Conservation (phyloP, 1,140 invertebrate species). For the Scaptomyza graminum region DNA sequence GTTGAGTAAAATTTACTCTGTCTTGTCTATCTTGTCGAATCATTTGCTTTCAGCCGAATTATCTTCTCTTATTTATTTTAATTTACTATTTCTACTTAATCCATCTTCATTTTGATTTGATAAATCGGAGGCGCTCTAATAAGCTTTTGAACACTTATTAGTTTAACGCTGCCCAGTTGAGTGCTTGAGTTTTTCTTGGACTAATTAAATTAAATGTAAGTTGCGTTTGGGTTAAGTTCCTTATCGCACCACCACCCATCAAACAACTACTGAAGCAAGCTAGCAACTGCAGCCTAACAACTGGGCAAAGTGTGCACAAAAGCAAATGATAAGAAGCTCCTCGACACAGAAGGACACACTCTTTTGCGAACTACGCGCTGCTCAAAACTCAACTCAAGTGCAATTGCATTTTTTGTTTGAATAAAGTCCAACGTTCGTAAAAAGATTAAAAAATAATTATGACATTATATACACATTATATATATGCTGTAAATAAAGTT, state of each 20-base stretch:
- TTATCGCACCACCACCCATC: constrained; percentile 46
- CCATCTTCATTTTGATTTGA: constrained; percentile 49
- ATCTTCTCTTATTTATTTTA: background rate
- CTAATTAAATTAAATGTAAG: constrained; percentile 73
- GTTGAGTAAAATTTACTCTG: too few species aligned
- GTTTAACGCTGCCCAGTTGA: constrained; percentile 19
- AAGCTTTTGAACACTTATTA: constrained; percentile 52
- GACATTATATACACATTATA: too few species aligned
- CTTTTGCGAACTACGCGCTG: background rate
- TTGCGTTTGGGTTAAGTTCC: constrained; percentile 52
- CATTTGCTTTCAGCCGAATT: too few species aligned
- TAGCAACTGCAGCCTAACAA: constrained; percentile 9
- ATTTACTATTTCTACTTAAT: background rate
- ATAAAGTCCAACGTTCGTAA: background rate
- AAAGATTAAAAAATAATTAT: background rate
- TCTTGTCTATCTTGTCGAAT: too few species aligned
- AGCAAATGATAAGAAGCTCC: constrained; percentile 58
- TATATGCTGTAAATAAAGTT: too few species aligned
- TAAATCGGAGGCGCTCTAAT: constrained; percentile 26
- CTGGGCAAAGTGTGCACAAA: constrained; percentile 34
- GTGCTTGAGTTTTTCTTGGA: constrained; percentile 29
- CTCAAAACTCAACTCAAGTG: background rate
- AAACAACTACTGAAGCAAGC: constrained; percentile 6
- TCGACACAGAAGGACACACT: constrained; percentile 6
- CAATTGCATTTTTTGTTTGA: background rate